These are phyloP conservation scores for Nephrotoma flavescens DNA, from an alignment of 2,888 invertebrate genomes.

Conservation along the genomic window DNA sequence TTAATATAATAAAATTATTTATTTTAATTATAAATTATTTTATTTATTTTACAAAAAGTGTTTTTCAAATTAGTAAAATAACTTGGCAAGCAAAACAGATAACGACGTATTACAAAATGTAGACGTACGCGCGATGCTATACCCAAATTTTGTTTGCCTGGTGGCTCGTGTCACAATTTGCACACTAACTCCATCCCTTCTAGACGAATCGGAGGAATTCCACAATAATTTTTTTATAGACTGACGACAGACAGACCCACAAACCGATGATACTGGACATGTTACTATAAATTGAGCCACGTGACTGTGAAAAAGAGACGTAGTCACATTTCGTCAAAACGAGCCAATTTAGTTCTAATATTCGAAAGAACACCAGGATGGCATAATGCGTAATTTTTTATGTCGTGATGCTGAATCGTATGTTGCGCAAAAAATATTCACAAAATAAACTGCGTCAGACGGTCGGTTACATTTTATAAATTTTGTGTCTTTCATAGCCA, in stretches of 20 bases:
- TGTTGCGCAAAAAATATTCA: not conserved
- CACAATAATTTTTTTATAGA: not conserved
- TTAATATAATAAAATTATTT: not conserved
- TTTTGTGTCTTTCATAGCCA: not conserved
- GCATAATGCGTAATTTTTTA: conserved; percentile 12
- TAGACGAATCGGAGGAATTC: not conserved
- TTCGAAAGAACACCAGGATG: conserved; percentile 29
- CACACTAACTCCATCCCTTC: conserved; percentile 16
- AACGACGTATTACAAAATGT: not conserved
- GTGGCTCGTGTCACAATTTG: conserved; percentile 31
- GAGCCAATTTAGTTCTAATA: conserved; percentile 24
- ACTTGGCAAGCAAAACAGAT: not conserved
- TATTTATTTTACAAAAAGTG: not conserved
- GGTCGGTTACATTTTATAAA: not conserved
- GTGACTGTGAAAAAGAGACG: not conserved
- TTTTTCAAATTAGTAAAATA: not conserved
- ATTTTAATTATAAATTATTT: not conserved
- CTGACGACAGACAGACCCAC: not conserved
- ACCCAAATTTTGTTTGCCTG: conserved; percentile 19
- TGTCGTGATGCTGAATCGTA: not conserved
- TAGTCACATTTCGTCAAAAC: not conserved
- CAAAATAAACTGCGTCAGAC: not conserved
- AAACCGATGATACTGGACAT: not conserved
- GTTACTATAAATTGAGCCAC: not conserved
- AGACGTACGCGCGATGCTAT: not conserved